Evolutionary conservation across 2,113 vertebrate species (phyloP).

Genomic region (Sphaerodactylus townsendi): DNA sequence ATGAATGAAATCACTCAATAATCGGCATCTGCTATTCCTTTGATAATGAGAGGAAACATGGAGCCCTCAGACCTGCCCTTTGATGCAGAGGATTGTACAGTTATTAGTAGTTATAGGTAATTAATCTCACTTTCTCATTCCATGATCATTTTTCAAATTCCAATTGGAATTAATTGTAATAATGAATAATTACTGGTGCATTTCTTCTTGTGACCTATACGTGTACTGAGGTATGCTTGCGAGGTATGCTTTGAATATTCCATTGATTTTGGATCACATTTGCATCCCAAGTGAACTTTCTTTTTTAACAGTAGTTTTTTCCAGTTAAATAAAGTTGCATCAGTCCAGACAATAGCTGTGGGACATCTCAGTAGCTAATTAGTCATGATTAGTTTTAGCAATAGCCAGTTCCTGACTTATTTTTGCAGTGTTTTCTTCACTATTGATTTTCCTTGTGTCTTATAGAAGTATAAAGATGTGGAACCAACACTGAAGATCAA

Average conservation of each 20-base stretch:
- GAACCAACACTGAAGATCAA: constrained; percentile 86
- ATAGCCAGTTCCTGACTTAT: rapidly evolving
- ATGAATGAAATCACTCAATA: too few species aligned
- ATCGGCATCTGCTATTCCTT: too few species aligned
- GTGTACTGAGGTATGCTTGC: background rate
- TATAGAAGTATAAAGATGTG: constrained; percentile 92
- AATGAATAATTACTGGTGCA: background rate
- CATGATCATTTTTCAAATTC: too few species aligned
- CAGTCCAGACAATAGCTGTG: background rate
- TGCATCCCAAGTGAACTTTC: background rate
- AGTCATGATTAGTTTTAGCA: background rate
- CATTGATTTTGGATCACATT: background rate
- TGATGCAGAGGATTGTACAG: too few species aligned
- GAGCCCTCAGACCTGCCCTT: too few species aligned
- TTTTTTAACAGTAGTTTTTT: background rate
- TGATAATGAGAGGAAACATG: too few species aligned
- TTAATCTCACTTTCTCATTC: background rate
- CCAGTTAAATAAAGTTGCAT: too few species aligned
- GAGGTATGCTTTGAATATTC: background rate
- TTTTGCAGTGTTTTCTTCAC: background rate
- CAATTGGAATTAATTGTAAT: background rate
- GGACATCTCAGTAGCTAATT: background rate
- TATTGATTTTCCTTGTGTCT: constrained; percentile 17
- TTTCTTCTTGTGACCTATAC: too few species aligned
- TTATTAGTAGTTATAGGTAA: background rate